Evolutionary conservation across 2,113 vertebrate species (phyloP).

Genomic region (Dendropsophus ebraccatus): DNA sequence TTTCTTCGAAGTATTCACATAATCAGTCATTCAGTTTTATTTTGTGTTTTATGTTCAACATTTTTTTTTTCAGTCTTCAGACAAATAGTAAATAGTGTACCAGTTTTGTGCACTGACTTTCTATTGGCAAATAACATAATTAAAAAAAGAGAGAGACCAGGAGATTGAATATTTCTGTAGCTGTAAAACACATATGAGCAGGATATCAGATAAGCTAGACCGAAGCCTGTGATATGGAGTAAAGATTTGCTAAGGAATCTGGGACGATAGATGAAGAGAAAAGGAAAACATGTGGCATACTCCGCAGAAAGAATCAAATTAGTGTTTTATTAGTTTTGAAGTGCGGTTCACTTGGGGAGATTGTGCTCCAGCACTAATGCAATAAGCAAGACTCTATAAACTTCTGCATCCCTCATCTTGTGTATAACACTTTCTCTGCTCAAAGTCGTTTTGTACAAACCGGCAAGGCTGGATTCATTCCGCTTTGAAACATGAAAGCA

Average conservation of each 20-base stretch:
- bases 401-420: slow-evolving; percentile 4
- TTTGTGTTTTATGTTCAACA: not conserved
- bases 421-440: not conserved
- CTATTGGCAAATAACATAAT: slow-evolving; percentile 34
- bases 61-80: not conserved
- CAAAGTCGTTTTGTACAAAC: not conserved
- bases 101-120: not conserved
- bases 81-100: not conserved
- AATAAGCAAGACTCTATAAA: slow-evolving; percentile 32
- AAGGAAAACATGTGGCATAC: slow-evolving; percentile 4
- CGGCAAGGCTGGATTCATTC: not conserved
- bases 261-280: not conserved
- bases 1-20: no score
- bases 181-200: slow-evolving; percentile 44
- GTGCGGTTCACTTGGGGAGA: slow-evolving; percentile 39
- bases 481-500: not conserved
- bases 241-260: slow-evolving; percentile 49
- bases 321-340: slow-evolving; percentile 61
- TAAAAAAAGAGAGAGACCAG: slow-evolving; percentile 51
- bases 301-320: slow-evolving; percentile 51
- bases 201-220: slow-evolving; percentile 43
- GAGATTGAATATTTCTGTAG: slow-evolving; percentile 49
- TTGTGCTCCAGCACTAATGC: slow-evolving; percentile 29
- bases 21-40: not conserved
- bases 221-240: slow-evolving; percentile 51